Conservation (phyloP, 2,113 vertebrate genomes). For the Phrynosoma platyrhinos region DNA sequence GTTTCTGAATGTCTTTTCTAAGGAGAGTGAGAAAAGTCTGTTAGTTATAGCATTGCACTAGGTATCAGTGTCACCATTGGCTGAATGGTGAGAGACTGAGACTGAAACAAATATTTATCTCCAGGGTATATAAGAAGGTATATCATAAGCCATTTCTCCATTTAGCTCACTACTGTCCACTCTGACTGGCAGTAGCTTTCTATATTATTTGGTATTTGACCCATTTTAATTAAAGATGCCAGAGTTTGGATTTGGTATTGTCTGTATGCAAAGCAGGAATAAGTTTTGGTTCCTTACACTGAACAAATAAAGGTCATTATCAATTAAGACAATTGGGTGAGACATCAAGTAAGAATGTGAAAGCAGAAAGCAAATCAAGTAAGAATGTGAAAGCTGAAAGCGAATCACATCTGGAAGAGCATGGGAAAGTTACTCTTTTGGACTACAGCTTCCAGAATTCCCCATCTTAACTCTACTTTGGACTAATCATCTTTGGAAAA, state of each 20-base stretch:
- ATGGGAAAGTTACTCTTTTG: background rate
- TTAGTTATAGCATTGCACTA: no score
- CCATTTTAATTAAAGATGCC: background rate
- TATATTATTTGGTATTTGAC: background rate
- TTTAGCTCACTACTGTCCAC: background rate
- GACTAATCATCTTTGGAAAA: background rate
- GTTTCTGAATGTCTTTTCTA: no score
- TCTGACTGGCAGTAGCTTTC: background rate
- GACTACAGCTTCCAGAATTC: no score
- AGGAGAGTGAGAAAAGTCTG: no score
- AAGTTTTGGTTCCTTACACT: background rate
- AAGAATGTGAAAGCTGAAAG: background rate
- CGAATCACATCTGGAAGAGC: background rate
- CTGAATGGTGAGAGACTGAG: no score
- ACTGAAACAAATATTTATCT: no score
- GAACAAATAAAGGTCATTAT: background rate
- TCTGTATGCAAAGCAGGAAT: background rate
- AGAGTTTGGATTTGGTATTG: background rate
- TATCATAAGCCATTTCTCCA: background rate
- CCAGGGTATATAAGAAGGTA: no score
- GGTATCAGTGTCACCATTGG: no score
- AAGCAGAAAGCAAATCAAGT: background rate
- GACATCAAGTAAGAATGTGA: background rate
- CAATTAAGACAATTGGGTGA: background rate
- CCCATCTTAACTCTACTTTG: background rate